Evolutionary conservation across 2,888 invertebrate species (phyloP), one percentile per base, ranked within the genome.

Genomic region (Leptopilina drosophilae): DNA sequence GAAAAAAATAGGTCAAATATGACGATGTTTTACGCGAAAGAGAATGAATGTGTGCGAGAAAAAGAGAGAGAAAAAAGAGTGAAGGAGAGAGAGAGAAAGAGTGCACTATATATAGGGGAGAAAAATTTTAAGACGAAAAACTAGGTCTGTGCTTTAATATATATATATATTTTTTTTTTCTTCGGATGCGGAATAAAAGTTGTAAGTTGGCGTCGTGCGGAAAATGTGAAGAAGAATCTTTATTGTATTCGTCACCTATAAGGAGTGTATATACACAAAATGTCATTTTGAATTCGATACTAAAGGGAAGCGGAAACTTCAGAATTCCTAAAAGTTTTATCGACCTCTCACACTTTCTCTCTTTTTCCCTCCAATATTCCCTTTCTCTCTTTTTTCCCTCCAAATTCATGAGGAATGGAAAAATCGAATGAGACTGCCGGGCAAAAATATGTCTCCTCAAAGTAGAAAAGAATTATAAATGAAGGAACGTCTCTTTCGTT

Each of bases 1-100:
- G 56, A 56, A 73, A 73, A 56, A 73, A 73, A 73, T 73, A 56
- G 73, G 73, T 73, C 73, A 73, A 33, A 73, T 73, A 33, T 56
- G 56, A 73, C 56, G 73, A 73, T n/a, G 33, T 73, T 56, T 53
- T 53, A 49, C 49, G 33, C 26, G 56, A 56, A 33, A 67, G 67
- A 73, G 33, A 56, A 33, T 3, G 33, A 33, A 33, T 33, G 33
- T 33, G 33, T 33, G 42, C 6, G 8, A 42, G 42, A 42, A 11
- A 49, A 11, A 1, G 49, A 49, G 49, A 12, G 49, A 49, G 49
- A 26, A 26, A 26, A 26, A 33, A 2, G 42, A 42, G 8, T 7
- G 6, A 42, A 1, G 12, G 11, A 11, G 49, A 49, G 11, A 49
- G 49, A 49, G 49, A 49, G 49, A 49, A 4, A 49, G 49, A 49